Evolutionary conservation across 92 coral and sea anemone genomes (phyloP).

Genomic region (Metridium senile): DNA sequence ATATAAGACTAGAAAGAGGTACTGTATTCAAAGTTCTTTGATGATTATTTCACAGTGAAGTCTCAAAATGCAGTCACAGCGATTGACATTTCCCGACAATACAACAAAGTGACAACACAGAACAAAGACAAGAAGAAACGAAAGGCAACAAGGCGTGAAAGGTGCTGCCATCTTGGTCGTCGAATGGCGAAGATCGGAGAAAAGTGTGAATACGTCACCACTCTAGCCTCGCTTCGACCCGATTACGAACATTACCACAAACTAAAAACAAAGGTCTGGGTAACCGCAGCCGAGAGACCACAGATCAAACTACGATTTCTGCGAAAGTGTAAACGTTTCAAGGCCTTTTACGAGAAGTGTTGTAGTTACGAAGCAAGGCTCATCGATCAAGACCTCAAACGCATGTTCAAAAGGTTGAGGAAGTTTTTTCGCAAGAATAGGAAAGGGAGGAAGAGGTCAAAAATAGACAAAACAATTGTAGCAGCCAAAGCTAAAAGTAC

Average conservation of each 20-base stretch:
- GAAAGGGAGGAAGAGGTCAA: slow-evolving; percentile 11
- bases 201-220: slow-evolving; percentile 53
- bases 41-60: not conserved
- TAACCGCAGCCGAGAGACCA: slow-evolving; percentile 14
- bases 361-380: slow-evolving; percentile 59
- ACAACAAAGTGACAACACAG: slow-evolving; percentile 10
- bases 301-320: slow-evolving; percentile 52
- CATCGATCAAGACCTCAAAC: slow-evolving; percentile 57
- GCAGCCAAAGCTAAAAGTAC: not conserved
- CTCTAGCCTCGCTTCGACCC: slow-evolving; percentile 52
- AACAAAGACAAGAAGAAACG: slow-evolving; percentile 8
- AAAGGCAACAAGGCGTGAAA: slow-evolving; percentile 24
- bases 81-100: not conserved
- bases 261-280: slow-evolving; percentile 79
- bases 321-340: slow-evolving; percentile 70
- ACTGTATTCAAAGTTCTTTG: no score
- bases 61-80: not conserved
- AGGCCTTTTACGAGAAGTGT: slow-evolving; percentile 80
- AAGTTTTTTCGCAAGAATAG: slow-evolving; percentile 4
- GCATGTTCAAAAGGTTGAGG: slow-evolving; percentile 30
- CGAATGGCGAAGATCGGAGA: slow-evolving; percentile 89
- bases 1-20: no score
- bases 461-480: slow-evolving; percentile 12
- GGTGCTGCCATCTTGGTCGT: slow-evolving; percentile 75
- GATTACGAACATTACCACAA: slow-evolving; percentile 60